phyloP scores from a whole-genome alignment of 2,113 vertebrate species.

The Amphilophus citrinellus region DNA sequence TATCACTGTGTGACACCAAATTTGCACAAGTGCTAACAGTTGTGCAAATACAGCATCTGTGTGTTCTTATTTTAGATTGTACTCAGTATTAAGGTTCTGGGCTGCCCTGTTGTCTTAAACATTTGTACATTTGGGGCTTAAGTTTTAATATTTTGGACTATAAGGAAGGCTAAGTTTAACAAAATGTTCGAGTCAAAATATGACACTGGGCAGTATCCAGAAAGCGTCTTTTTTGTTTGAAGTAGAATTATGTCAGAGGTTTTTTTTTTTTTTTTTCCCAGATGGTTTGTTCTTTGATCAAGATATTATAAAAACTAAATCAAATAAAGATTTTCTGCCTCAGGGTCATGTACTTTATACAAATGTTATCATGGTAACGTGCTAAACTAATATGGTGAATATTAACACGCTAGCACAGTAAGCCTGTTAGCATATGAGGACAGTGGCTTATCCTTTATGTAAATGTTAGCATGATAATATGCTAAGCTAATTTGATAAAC shows the following conservation, averaged over 20 bases:
- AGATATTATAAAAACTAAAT: background rate
- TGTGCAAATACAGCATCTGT: background rate
- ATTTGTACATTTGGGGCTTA: background rate
- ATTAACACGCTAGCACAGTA: background rate
- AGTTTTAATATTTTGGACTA: constrained; percentile 34
- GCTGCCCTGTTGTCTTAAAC: background rate
- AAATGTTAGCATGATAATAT: background rate
- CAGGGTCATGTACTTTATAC: background rate
- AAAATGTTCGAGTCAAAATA: constrained; percentile 37
- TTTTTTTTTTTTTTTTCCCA: background rate
- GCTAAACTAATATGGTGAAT: background rate
- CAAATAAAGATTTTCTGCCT: background rate
- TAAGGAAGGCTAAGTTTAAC: background rate
- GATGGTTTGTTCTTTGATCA: background rate
- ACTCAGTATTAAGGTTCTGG: background rate
- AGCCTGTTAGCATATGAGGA: background rate
- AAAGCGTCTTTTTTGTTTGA: background rate
- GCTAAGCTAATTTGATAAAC: background rate
- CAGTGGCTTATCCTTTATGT: background rate
- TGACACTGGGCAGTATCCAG: background rate
- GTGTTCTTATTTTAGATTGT: background rate
- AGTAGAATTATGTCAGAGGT: background rate
- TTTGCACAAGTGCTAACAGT: background rate
- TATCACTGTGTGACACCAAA: constrained; percentile 1
- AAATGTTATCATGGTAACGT: background rate